Evolutionary conservation across 2,797 vertebrate genomes (phyloP), one percentile per base, ranked within the genome.

Genomic region (Manis pentadactyla): DNA sequence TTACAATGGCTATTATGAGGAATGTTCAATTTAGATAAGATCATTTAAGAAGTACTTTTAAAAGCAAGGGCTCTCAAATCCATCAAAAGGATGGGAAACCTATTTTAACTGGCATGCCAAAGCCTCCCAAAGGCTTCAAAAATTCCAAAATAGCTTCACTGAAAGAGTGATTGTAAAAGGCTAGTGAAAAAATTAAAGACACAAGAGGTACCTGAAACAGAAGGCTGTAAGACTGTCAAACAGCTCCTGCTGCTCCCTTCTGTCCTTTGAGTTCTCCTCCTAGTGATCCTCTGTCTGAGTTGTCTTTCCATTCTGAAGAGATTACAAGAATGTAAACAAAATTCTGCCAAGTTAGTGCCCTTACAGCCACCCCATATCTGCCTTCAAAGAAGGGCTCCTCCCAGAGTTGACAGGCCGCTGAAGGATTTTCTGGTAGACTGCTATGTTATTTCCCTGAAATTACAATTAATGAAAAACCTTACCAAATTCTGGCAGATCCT

Each of bases 181-280:
- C 1, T 4, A 29, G 59, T 59, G 25, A 57, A 59, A 59, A 59
- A 79, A 39, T 79, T 59, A 79, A 59, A 79, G 37, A 59, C 78
- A 39, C 55, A 46, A 46, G 46, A 46, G 46, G 46, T 46, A 46
- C 39, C 37, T 31, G 19, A 59, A 29, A 46, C 46, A 46, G 46
- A 42, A 61, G 78, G 61, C 55, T 0, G 0, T 5, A 81, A 0
- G 0, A 31, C 57, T 25, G 31, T 46, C 46, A n/a, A n/a, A 46
- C 10, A 46, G 46, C 46, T 46, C 46, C 46, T 10, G 10, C 46
- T 46, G 46, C 46, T 46, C 46, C 12, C 46, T 46, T 46, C 46
- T 46, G 46, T 46, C 46, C 46, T 46, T 46, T 46, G 46, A 46
- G 12, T 46, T 46, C 46, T 46, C 46, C 46, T 46, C 12, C 46